Conservation (phyloP, 2,888 invertebrate genomes). For the Nematopogon swammerdamellus region DNA sequence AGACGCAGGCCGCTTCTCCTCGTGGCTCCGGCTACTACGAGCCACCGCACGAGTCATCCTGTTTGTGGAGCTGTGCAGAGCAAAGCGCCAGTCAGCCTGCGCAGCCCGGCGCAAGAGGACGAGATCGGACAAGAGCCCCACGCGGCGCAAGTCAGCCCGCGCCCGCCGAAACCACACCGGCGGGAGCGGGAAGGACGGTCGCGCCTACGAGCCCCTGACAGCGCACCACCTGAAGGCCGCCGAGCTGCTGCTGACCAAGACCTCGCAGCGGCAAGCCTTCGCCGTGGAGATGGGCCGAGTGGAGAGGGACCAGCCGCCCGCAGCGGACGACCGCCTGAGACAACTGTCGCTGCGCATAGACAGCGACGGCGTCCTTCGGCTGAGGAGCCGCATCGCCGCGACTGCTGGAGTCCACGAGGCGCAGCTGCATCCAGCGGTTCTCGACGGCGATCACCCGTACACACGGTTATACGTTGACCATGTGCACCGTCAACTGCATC, state of each 20-base stretch:
- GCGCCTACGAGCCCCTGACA: neutral
- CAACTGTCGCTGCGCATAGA: conserved; percentile 7
- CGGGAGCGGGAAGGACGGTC: neutral
- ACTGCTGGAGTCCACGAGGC: neutral
- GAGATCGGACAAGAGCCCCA: neutral
- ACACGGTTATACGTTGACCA: neutral
- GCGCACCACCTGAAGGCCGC: neutral
- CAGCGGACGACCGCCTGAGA: neutral
- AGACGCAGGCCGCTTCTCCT: neutral
- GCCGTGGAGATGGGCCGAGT: neutral
- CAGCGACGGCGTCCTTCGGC: conserved; percentile 4
- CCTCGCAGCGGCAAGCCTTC: neutral
- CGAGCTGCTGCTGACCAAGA: neutral
- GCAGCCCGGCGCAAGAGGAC: neutral
- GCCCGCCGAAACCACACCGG: neutral
- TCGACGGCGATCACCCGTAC: neutral
- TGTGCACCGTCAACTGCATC: conserved; percentile 4
- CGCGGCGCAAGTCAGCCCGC: neutral
- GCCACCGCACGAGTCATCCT: neutral
- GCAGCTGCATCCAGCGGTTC: conserved; percentile 3
- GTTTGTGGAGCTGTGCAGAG: neutral
- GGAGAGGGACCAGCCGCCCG: neutral
- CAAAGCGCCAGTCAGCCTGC: neutral
- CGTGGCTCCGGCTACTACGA: neutral
- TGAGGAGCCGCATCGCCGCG: conserved; percentile 2